Evolutionary conservation across 2,888 invertebrate genomes (phyloP), one percentile per base, ranked within the genome.

Genomic region (Amaurobius ferox): DNA sequence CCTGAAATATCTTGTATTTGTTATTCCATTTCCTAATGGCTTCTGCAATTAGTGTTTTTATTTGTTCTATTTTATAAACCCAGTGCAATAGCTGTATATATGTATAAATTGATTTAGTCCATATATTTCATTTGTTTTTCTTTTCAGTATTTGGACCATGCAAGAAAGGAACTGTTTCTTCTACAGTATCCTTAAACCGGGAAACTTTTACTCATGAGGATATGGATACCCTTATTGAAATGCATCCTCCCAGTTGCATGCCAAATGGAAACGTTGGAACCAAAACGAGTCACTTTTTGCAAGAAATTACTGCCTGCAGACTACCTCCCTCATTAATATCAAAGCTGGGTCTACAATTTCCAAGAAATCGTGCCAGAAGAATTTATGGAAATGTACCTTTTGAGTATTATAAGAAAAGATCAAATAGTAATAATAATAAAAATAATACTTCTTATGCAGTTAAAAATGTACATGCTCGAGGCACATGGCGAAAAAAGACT

Each of bases 181-280:
- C 90, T 85, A 88, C 81, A 64, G 90, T 91, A 77, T 77, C 88
- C 19, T 66, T 90, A 88, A 76, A 90, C 44, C 88, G 90, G 72
- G 90, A 90, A 80, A 78, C 83, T 2, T 90, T 91, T 78, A 90
- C 90, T 7, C 67, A 88, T 67, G 77, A 81, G 32, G 91, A 91
- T 86, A 88, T 91, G 9, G 44, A 89, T n/a, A 55, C 64, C 29
- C 79, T 90, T 26, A 80, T 90, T 26, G 91, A 92, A 88, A 88
- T 92, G 79, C 89, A 90, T 32, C 91, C 91, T 11, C 91, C 91
- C 0, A 29, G 89, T 66, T 87, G 92, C 1, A 92, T 93, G 92
- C 92, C 92, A 3, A 89, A 92, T 85, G 93, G 93, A 30, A 93
- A 93, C 90, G 93, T 93, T 48, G 93, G 93, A 5, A 93, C 93